A percentile compares a stretch with the other conserved stretches of the same genome.
Conservation (phyloP, 2,888 invertebrate species). For the Argyresthia albistria region DNA sequence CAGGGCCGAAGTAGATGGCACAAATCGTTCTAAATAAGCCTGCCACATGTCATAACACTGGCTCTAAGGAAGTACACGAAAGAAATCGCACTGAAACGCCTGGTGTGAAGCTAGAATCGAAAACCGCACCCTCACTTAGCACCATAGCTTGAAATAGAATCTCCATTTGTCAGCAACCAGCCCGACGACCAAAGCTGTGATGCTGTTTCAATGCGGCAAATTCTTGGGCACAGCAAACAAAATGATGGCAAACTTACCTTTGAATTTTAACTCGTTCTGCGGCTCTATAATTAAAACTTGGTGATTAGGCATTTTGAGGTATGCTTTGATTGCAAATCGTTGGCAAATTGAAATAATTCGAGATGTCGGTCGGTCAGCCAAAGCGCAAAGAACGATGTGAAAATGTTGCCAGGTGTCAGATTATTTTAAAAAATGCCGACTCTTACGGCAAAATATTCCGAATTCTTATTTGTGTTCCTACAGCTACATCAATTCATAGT, state of each 20-base stretch:
- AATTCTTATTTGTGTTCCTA: too few species aligned
- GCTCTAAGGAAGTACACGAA: not conserved
- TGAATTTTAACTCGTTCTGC: slow-evolving; percentile 89
- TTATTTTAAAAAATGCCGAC: too few species aligned
- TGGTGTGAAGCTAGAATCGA: not conserved
- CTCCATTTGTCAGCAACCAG: slow-evolving; percentile 66
- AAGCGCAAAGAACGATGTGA: too few species aligned
- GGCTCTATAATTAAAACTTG: slow-evolving; percentile 91
- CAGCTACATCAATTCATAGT: too few species aligned
- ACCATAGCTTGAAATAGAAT: slow-evolving; percentile 70
- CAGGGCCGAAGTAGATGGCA: not conserved
- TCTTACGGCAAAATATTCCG: too few species aligned
- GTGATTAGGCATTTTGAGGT: slow-evolving; percentile 69
- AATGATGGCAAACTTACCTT: slow-evolving; percentile 76
- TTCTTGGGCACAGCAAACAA: slow-evolving; percentile 11
- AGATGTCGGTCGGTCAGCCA: slow-evolving; percentile 53
- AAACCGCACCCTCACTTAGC: slow-evolving; percentile 62
- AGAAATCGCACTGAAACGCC: not conserved
- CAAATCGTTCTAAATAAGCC: too few species aligned
- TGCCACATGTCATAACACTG: not conserved
- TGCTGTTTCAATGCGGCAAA: slow-evolving; percentile 45
- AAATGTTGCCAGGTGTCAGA: too few species aligned
- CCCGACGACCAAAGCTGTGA: slow-evolving; percentile 48
- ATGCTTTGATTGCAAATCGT: slow-evolving; percentile 60
- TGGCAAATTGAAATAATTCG: slow-evolving; percentile 39